Conservation (phyloP, 2,797 vertebrate genomes). For the Prionace glauca region DNA sequence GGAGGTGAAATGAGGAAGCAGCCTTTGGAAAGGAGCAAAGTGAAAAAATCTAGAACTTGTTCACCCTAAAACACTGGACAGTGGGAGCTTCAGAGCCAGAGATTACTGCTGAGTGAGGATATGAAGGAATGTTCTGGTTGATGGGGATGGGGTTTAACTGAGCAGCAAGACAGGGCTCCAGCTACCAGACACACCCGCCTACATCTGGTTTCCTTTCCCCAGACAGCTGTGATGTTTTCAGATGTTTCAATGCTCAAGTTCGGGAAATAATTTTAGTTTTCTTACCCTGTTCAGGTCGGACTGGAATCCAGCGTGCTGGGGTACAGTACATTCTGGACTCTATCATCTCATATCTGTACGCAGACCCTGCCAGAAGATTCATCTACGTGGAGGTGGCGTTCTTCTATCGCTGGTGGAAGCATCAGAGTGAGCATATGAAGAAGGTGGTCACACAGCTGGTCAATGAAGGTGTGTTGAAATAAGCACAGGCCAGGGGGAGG, state of each 20-base stretch:
- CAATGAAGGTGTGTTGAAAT: constrained; percentile 50
- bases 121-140: neutral
- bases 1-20: neutral
- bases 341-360: constrained; percentile 67
- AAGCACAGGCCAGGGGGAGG: too few relatives aligned
- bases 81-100: neutral
- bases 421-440: constrained; percentile 57
- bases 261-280: neutral
- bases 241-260: neutral
- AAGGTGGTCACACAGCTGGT: constrained; percentile 62
- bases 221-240: neutral
- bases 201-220: neutral
- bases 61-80: neutral
- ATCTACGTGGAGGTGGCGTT: constrained; percentile 82
- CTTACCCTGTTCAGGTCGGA: constrained; percentile 53
- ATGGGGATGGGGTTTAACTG: neutral
- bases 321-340: constrained; percentile 92
- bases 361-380: constrained; percentile 66
- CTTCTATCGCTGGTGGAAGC: constrained; percentile 82
- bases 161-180: too few relatives aligned
- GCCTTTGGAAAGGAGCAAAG: too few relatives aligned
- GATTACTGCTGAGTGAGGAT: neutral
- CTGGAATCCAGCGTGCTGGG: constrained; percentile 71
- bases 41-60: neutral
- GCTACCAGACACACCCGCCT: neutral